Evolutionary conservation across 2,113 vertebrate species (phyloP), one percentile per base, ranked within the genome.

Genomic region (Phodopus roborovskii): DNA sequence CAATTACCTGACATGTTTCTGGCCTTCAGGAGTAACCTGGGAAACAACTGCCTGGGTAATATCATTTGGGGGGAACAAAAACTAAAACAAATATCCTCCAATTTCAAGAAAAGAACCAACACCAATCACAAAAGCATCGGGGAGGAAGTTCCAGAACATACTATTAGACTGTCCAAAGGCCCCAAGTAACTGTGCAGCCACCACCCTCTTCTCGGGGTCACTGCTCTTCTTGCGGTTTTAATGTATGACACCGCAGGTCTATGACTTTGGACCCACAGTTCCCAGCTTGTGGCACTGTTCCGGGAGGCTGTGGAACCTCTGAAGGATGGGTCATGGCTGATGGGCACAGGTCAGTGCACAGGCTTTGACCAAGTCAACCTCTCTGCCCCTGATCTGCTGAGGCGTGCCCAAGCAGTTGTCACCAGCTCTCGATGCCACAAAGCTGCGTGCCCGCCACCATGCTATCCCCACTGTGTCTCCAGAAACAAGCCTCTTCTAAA

Each of bases 1-100:
- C 71, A 11, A 10, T 12, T 15, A 53, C 73, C 5, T 0, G 0
- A 36, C 56, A 33, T 0, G 3, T n/a, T 60, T 16, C 36, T 6
- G 5, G 79, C 56, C 84, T 17, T n/a, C 10, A 45, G 71, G 28
- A 36, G 62, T 12, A 75, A 48, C 36, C 82, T 66, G 45, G 92
- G 78, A 78, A 94, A 88, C 3, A 3, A 62, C 85, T 26, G 50
- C 24, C 56, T 86, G 36, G 36, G 85, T 62, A 95, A 93, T 79
- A 86, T 0, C 8, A 68, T 56, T 89, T 24, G 6, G 24, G 56
- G 60, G 60, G 60, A 8, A 62, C 60, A 24, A 70, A 70, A 70
- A 70, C 16, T 19, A n/a, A 70, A 30, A 7, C 45, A 45, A 45
- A 45, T 45, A 45, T 53, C 9, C 16, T 86, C 75, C 9, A 20